Evolutionary conservation across 2,113 vertebrate species (phyloP).

Genomic region (Pao palembangensis): DNA sequence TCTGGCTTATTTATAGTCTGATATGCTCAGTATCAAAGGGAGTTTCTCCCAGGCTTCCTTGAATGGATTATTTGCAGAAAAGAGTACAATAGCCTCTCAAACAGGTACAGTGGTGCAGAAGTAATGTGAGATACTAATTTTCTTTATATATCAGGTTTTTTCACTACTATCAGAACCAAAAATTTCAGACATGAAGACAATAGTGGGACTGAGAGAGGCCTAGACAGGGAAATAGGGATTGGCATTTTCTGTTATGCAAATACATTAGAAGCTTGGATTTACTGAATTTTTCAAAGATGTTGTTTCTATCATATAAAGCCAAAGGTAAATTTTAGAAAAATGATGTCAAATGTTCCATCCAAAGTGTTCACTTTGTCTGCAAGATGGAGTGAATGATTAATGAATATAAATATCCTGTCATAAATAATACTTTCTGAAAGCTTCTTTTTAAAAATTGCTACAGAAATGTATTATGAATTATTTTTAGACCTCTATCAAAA

Average conservation of each 20-base stretch:
- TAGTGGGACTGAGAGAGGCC: slow-evolving; percentile 5
- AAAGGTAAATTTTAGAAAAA: neutral
- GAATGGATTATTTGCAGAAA: slow-evolving; percentile 41
- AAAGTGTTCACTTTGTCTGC: neutral
- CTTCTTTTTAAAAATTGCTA: too few species aligned
- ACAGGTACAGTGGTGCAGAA: slow-evolving; percentile 52
- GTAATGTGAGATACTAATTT: slow-evolving; percentile 47
- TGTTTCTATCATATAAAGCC: neutral
- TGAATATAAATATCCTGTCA: neutral
- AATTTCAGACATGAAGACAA: slow-evolving; percentile 10
- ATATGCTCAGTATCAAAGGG: slow-evolving; percentile 48
- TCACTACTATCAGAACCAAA: slow-evolving; percentile 29
- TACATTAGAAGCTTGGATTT: slow-evolving; percentile 1
- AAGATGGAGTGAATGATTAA: neutral
- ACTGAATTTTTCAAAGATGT: neutral
- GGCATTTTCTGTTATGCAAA: slow-evolving; percentile 3
- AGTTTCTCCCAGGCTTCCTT: slow-evolving; percentile 55
- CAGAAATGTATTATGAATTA: too few species aligned
- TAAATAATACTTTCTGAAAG: too few species aligned
- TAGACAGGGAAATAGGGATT: neutral
- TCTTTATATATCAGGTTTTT: slow-evolving; percentile 36
- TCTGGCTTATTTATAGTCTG: slow-evolving; percentile 55
- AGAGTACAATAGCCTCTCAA: slow-evolving; percentile 44
- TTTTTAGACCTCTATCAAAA: too few species aligned
- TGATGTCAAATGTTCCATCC: neutral